These are phyloP conservation scores for Brachyhypopomus gauderio DNA, from an alignment of 2,113 vertebrate genomes.

Conservation along the genomic window DNA sequence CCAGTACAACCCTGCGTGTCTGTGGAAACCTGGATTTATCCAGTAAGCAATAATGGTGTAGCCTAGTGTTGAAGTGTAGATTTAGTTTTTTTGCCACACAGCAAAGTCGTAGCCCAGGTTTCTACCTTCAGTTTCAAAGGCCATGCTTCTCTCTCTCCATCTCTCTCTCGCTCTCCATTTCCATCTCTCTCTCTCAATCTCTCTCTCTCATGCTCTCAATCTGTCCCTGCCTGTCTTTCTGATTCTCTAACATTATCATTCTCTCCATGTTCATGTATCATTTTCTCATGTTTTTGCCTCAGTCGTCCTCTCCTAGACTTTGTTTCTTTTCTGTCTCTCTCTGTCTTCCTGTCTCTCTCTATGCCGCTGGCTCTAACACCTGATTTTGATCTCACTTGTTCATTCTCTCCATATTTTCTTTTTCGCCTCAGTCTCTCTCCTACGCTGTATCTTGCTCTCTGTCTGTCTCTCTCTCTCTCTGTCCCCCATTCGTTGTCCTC, in stretches of 20 bases:
- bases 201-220: too few species aligned
- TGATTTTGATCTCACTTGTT: background rate
- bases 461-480: background rate
- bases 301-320: background rate
- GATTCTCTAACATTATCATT: background rate
- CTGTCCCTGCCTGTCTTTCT: background rate
- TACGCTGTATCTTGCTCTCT: too few species aligned
- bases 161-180: too few species aligned
- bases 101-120: background rate
- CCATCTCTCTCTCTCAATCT: conserved; percentile 9
- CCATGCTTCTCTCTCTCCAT: background rate
- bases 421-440: background rate
- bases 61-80: too few species aligned
- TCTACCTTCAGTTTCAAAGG: too few species aligned
- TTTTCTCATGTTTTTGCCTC: background rate
- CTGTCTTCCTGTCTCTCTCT: background rate
- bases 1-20: too few species aligned
- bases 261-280: background rate
- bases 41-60: too few species aligned
- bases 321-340: background rate
- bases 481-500: background rate
- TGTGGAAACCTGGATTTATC: too few species aligned
- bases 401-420: background rate
- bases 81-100: too few species aligned
- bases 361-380: background rate